phyloP scores from a whole-genome alignment of 2,888 invertebrate species.

The Argynnis bischoffii region DNA sequence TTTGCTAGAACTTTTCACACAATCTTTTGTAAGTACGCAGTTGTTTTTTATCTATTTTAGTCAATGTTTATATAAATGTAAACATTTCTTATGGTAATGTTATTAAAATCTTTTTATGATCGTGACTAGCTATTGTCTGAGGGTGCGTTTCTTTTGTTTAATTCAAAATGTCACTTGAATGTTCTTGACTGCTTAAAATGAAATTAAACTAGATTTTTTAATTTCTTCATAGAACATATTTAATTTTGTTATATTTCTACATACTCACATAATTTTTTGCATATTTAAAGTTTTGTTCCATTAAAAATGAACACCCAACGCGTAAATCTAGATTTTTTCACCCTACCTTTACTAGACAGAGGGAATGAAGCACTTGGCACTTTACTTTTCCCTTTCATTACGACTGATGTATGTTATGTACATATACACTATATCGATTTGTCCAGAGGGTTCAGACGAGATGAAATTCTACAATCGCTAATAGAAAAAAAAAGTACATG shows the following conservation, averaged over 20 bases:
- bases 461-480: too few relatives aligned
- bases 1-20: slow-evolving; percentile 11
- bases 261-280: too few relatives aligned
- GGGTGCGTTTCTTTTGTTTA: too few relatives aligned
- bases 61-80: neutral
- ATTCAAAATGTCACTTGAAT: too few relatives aligned
- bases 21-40: slow-evolving; percentile 1
- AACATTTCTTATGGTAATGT: too few relatives aligned
- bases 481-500: neutral
- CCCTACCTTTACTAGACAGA: slow-evolving; percentile 18
- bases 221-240: too few relatives aligned
- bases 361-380: slow-evolving; percentile 14
- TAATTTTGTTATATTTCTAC: too few relatives aligned
- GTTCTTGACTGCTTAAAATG: too few relatives aligned
- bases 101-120: too few relatives aligned
- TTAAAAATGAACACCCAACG: slow-evolving; percentile 4
- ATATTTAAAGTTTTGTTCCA: neutral
- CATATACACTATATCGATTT: slow-evolving; percentile 2
- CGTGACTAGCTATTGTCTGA: too few relatives aligned
- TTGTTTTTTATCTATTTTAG: neutral
- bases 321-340: slow-evolving; percentile 18
- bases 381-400: slow-evolving; percentile 11
- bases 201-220: too few relatives aligned
- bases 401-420: neutral
- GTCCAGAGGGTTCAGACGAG: neutral